Conservation (phyloP, 2,113 vertebrate genomes). For the Dicentrarchus labrax region DNA sequence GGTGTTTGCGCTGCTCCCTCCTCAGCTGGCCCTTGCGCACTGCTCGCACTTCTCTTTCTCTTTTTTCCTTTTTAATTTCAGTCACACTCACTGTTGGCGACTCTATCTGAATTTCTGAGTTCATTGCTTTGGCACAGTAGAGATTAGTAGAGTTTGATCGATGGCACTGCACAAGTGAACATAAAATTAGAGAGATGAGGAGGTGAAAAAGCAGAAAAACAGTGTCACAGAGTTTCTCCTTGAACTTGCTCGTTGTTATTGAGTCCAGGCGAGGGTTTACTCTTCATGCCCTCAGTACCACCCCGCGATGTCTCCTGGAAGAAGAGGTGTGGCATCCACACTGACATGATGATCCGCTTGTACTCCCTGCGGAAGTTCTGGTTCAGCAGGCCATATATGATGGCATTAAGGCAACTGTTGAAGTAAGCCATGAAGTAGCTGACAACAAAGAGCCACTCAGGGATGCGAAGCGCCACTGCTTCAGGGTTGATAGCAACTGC, state of each 20-base stretch:
- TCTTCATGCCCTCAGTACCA: constrained; percentile 51
- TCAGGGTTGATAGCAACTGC: constrained; percentile 50
- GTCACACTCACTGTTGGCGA: not conserved
- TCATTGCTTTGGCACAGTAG: constrained; percentile 41
- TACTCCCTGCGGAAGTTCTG: constrained; percentile 65
- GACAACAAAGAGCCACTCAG: constrained; percentile 60
- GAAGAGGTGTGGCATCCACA: constrained; percentile 58
- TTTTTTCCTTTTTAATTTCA: not conserved
- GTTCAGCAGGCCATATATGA: constrained; percentile 61
- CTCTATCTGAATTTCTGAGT: not conserved
- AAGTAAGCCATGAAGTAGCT: constrained; percentile 70
- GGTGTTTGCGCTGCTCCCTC: too few species aligned
- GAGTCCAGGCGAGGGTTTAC: constrained; percentile 57
- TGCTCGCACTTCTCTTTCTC: too few species aligned
- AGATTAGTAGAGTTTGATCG: not conserved
- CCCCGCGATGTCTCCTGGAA: constrained; percentile 61
- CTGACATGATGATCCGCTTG: constrained; percentile 51
- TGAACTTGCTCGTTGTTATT: constrained; percentile 57
- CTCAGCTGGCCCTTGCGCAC: too few species aligned
- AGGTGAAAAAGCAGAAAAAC: not conserved
- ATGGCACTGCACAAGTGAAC: constrained; percentile 21
- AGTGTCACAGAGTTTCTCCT: constrained; percentile 48
- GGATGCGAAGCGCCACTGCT: constrained; percentile 37
- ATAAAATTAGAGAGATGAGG: not conserved
- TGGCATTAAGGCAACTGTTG: constrained; percentile 66